Conservation (phyloP, 2,113 vertebrate genomes). For the Orientallactaga bullata region DNA sequence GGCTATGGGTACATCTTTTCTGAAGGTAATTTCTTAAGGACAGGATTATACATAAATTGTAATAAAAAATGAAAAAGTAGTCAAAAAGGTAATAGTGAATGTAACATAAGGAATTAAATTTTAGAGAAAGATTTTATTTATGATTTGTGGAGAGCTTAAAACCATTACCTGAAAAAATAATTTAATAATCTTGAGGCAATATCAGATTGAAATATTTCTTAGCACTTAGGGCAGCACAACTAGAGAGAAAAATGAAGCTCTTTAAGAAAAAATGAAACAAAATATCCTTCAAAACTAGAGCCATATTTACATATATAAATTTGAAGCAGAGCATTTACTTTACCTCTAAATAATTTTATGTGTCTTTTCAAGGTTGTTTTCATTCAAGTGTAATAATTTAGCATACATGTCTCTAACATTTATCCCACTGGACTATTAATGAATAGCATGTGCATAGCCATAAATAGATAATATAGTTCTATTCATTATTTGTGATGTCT, state of each 20-base stretch:
- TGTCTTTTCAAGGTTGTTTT: neutral
- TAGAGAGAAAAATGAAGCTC: slow-evolving; percentile 38
- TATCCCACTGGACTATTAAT: neutral
- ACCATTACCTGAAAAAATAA: slow-evolving; percentile 23
- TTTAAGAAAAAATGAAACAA: slow-evolving; percentile 37
- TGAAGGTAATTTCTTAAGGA: neutral
- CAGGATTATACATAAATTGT: neutral
- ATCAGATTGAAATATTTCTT: neutral
- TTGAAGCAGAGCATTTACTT: neutral
- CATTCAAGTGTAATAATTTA: slow-evolving; percentile 33
- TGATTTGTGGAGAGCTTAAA: slow-evolving; percentile 1
- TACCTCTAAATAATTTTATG: neutral
- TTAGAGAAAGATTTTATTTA: neutral
- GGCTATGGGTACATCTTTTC: neutral
- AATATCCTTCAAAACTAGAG: neutral
- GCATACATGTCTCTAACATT: neutral
- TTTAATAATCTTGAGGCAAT: neutral
- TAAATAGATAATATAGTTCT: neutral
- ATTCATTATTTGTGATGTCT: neutral
- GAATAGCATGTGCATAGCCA: neutral
- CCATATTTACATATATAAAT: neutral
- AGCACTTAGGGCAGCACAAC: neutral
- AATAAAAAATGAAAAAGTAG: neutral
- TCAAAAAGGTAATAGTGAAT: neutral
- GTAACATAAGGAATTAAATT: neutral